Evolutionary conservation across 2,797 vertebrate species (phyloP).

Genomic region (Phrynocephalus vlangalii): DNA sequence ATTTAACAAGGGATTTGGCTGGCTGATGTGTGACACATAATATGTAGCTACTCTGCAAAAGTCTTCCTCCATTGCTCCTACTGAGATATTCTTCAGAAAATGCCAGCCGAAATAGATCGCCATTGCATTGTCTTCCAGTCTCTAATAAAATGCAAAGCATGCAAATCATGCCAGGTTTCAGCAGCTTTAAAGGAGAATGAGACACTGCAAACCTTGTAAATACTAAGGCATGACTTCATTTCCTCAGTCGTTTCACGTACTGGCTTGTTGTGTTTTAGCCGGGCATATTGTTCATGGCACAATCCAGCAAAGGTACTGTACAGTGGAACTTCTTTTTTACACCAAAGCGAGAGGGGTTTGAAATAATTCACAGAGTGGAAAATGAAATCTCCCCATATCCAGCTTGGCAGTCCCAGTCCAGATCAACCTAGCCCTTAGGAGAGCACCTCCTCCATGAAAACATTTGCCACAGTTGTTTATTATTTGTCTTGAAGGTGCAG

Average conservation of each 20-base stretch:
- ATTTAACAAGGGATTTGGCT: constrained; percentile 43
- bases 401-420: too few species aligned
- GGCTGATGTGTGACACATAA: background rate
- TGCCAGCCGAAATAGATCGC: constrained; percentile 23
- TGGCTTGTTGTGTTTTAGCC: background rate
- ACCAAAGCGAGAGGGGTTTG: too few species aligned
- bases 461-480: too few species aligned
- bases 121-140: constrained; percentile 36
- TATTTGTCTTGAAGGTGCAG: too few species aligned
- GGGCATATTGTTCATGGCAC: background rate
- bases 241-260: constrained; percentile 17
- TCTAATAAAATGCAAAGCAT: background rate
- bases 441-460: too few species aligned
- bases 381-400: too few species aligned
- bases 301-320: too few species aligned
- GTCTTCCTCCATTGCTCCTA: constrained; percentile 33
- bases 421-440: too few species aligned
- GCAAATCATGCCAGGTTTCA: background rate
- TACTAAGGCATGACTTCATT: background rate
- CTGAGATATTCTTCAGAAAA: constrained; percentile 32
- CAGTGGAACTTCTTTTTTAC: too few species aligned
- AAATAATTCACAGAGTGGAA: too few species aligned
- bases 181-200: background rate
- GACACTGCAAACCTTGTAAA: constrained; percentile 28
- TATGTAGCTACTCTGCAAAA: constrained; percentile 40